Evolutionary conservation across 2,888 invertebrate genomes (phyloP).

Genomic region (Diarsia dahlii): DNA sequence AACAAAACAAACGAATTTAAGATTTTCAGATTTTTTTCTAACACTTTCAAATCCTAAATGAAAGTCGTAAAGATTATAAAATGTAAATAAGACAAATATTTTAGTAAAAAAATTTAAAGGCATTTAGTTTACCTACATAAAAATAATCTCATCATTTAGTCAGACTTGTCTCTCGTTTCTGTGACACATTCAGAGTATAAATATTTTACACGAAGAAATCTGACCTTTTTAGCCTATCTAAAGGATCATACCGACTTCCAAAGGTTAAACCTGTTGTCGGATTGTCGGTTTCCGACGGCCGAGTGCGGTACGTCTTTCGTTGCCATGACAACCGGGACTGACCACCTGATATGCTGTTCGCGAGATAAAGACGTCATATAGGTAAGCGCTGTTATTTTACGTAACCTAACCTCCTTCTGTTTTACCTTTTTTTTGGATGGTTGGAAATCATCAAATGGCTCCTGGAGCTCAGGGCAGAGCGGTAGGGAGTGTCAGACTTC

Average conservation of each 20-base stretch:
- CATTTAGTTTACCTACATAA: neutral
- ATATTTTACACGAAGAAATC: conserved; percentile 8
- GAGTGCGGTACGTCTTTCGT: conserved; percentile 2
- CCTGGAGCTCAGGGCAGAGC: too few species aligned
- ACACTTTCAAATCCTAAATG: neutral
- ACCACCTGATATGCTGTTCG: neutral
- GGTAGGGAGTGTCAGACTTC: too few species aligned
- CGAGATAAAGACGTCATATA: neutral
- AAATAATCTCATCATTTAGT: neutral
- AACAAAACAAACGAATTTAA: neutral
- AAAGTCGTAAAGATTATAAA: conserved; percentile 5
- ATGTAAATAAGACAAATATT: too few species aligned
- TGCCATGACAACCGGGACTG: conserved; percentile 20
- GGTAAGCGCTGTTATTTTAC: neutral
- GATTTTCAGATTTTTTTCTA: neutral
- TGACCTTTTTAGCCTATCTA: conserved; percentile 13
- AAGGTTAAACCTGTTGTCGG: conserved; percentile 34
- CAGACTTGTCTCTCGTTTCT: neutral
- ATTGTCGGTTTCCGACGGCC: conserved; percentile 17
- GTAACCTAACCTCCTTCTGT: too few species aligned
- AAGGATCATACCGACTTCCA: conserved; percentile 18
- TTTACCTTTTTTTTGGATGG: too few species aligned
- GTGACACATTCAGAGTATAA: conserved; percentile 9
- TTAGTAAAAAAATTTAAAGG: neutral
- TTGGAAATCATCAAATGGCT: too few species aligned